These are phyloP conservation scores for Notarius lentiginosus DNA, from an alignment of 2,113 vertebrate species.

Conservation along the genomic window DNA sequence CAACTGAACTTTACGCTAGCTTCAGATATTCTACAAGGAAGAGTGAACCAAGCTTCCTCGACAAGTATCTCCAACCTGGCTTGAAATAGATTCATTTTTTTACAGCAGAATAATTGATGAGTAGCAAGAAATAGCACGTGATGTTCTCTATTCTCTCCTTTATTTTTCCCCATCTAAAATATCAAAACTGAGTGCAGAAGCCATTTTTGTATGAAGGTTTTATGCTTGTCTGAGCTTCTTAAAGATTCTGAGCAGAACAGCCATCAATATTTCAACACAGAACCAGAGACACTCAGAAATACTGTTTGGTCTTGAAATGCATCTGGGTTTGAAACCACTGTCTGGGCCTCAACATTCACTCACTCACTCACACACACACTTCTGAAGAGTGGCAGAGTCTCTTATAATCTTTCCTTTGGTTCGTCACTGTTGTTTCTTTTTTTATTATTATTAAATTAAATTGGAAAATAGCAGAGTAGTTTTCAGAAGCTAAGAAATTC, in stretches of 20 bases:
- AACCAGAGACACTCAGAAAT: background rate
- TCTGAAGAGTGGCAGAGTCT: background rate
- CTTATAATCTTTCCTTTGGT: background rate
- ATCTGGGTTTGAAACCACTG: constrained; percentile 17
- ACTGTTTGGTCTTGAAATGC: constrained; percentile 6
- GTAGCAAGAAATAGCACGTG: background rate
- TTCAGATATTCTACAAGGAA: background rate
- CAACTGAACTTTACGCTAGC: background rate
- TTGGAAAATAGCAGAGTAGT: background rate
- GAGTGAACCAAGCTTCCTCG: background rate
- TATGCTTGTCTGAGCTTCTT: background rate
- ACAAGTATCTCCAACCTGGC: background rate
- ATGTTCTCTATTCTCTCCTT: background rate
- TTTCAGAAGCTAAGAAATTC: background rate
- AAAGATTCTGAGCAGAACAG: background rate
- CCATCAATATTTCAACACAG: constrained; percentile 19
- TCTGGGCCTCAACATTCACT: background rate
- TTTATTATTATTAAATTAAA: too few species aligned
- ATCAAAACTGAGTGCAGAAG: background rate
- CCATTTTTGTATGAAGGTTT: background rate
- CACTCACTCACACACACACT: background rate
- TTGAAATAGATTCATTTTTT: background rate
- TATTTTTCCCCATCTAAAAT: background rate
- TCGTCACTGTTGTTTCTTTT: background rate
- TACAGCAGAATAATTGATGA: background rate